Conservation (phyloP, 2,888 invertebrate species). For the Timema podura region DNA sequence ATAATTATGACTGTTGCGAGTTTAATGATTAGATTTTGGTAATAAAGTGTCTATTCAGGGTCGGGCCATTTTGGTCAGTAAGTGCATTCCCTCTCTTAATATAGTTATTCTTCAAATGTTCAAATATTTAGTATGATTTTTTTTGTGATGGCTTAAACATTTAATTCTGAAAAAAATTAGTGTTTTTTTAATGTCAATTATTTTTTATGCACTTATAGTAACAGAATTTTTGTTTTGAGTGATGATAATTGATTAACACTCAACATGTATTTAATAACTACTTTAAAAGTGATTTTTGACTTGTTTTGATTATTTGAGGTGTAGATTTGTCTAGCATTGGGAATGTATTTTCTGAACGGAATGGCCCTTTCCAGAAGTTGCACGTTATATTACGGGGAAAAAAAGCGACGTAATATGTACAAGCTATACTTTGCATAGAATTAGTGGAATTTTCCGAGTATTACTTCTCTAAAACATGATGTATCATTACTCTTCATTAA, state of each 20-base stretch:
- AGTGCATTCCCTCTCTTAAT: slow-evolving; percentile 17
- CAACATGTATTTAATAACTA: no score
- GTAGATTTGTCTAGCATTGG: slow-evolving; percentile 9
- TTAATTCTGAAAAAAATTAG: no score
- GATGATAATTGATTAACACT: no score
- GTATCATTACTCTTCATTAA: background rate
- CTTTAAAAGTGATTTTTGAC: no score
- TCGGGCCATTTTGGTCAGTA: slow-evolving; percentile 28
- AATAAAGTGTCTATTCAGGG: background rate
- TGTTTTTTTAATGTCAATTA: no score
- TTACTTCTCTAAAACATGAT: slow-evolving; percentile 5
- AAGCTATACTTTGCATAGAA: slow-evolving; percentile 92
- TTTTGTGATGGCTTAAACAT: background rate
- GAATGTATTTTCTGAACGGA: slow-evolving; percentile 32
- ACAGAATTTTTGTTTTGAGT: no score
- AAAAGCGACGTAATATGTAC: slow-evolving; percentile 47
- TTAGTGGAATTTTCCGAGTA: slow-evolving; percentile 76
- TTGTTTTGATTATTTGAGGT: background rate
- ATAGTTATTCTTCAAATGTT: slow-evolving; percentile 1
- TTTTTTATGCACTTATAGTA: no score
- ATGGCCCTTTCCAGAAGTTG: slow-evolving; percentile 30
- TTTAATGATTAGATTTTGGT: no score
- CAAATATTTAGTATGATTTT: slow-evolving; percentile 2
- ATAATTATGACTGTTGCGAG: no score
- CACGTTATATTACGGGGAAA: slow-evolving; percentile 14